Evolutionary conservation across 2,797 vertebrate species (phyloP).

Genomic region (Coendou prehensilis): DNA sequence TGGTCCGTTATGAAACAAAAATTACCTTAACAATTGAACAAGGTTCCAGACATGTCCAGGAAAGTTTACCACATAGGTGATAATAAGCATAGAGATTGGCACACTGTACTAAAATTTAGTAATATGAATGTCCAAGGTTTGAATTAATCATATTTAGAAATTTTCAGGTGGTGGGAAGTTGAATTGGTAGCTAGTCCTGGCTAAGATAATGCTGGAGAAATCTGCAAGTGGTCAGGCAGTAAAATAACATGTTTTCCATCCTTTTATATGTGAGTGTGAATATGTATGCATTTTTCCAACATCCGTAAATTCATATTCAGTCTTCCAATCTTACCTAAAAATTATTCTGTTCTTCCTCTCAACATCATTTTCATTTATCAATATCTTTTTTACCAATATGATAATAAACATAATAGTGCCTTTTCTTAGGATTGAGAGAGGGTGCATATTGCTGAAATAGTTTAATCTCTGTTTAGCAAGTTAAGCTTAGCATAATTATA

Average conservation of each 20-base stretch:
- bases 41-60: neutral
- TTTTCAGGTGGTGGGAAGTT: neutral
- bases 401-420: neutral
- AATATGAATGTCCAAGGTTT: neutral
- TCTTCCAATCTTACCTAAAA: neutral
- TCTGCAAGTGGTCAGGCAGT: neutral
- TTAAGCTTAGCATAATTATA: neutral
- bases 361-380: neutral
- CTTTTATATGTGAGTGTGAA: neutral
- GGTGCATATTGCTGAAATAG: neutral
- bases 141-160: neutral
- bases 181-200: neutral
- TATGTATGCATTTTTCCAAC: neutral
- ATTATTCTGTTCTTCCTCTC: neutral
- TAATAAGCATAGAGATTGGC: neutral
- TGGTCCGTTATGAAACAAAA: neutral
- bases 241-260: neutral
- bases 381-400: neutral
- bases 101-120: neutral
- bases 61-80: neutral
- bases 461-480: neutral
- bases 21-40: neutral
- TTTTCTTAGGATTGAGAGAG: neutral
- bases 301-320: conserved; percentile 25
- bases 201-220: conserved; percentile 33